Conservation (phyloP, 2,888 invertebrate species). For the Dynastes hyllus region DNA sequence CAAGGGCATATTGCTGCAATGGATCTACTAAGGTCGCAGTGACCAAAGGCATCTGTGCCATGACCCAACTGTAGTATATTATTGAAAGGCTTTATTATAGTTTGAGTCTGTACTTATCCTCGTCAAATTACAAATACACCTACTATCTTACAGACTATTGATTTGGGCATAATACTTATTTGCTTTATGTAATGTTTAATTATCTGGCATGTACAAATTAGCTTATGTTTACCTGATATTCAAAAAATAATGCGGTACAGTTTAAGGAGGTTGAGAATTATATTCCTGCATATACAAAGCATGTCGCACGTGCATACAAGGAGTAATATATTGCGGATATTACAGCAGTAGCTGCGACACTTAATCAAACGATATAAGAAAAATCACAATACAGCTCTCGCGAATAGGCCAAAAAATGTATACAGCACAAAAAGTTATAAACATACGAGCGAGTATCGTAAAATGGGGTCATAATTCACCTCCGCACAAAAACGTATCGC, state of each 20-base stretch:
- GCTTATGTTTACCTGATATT: no score
- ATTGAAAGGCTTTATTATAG: no score
- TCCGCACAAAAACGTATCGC: constrained; percentile 24
- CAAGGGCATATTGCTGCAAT: no score
- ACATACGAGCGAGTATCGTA: constrained; percentile 13
- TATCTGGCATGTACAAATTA: no score
- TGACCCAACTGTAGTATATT: no score
- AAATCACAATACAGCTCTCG: constrained; percentile 15
- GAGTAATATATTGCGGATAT: constrained; percentile 1
- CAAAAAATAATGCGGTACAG: neutral
- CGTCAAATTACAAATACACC: no score
- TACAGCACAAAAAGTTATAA: neutral
- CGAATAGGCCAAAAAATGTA: constrained; percentile 15
- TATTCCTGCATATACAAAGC: neutral
- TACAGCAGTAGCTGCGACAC: constrained; percentile 20
- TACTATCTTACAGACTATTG: no score
- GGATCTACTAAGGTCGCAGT: no score
- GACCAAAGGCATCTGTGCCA: no score
- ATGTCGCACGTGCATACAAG: neutral
- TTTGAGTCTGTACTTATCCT: no score
- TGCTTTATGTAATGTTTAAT: no score
- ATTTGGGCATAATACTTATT: no score
- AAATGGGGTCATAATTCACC: constrained; percentile 15
- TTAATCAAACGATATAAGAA: constrained; percentile 29
- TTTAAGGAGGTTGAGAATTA: neutral